Conservation (phyloP, 2,113 vertebrate genomes). For the Heterotis niloticus region DNA sequence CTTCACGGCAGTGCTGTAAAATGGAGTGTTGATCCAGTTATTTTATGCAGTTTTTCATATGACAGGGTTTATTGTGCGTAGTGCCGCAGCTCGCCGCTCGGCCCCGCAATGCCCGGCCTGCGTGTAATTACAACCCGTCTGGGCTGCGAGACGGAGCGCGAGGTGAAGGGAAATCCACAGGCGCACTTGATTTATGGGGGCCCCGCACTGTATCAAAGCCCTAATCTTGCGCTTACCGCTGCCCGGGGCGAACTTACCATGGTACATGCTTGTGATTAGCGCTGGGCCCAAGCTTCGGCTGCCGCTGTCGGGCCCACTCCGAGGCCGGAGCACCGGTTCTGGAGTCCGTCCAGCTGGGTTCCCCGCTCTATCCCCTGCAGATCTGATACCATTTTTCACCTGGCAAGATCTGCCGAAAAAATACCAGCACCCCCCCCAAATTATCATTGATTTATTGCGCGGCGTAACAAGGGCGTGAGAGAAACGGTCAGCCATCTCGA, state of each 20-base stretch:
- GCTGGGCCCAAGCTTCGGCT: conserved; percentile 57
- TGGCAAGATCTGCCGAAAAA: conserved; percentile 10
- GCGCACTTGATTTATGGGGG: conserved; percentile 86
- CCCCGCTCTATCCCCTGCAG: neutral
- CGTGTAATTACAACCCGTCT: conserved; percentile 94
- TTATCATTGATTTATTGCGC: neutral
- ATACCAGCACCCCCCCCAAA: neutral
- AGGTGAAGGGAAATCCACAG: conserved; percentile 79
- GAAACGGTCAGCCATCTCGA: neutral
- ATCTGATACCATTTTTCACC: neutral
- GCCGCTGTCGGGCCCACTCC: conserved; percentile 57
- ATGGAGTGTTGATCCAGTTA: conserved; percentile 82
- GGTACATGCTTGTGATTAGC: conserved; percentile 68
- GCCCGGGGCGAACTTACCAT: conserved; percentile 72
- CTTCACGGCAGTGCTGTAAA: conserved; percentile 78
- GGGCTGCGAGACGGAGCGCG: conserved; percentile 82
- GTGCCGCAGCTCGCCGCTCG: conserved; percentile 85
- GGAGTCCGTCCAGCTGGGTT: neutral
- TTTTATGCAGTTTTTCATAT: conserved; percentile 90
- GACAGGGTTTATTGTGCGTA: conserved; percentile 92
- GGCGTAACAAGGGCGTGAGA: neutral
- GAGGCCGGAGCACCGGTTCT: neutral
- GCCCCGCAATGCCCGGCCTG: conserved; percentile 75
- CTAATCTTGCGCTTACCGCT: conserved; percentile 82
- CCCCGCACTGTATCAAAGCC: conserved; percentile 71